Conservation (phyloP, 2,888 invertebrate genomes). For the Poecilobothrus nobilitatus region DNA sequence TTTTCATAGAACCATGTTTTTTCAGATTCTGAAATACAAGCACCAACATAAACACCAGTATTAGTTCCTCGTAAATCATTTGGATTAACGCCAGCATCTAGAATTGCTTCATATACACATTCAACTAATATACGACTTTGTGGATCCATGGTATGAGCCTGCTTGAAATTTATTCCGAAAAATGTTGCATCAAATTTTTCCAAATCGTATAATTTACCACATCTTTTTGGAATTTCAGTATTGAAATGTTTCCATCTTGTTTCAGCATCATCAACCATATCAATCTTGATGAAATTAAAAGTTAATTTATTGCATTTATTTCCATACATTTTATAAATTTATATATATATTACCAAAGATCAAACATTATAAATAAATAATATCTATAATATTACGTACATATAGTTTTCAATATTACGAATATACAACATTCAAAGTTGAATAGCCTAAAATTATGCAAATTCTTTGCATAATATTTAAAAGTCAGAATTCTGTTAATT, state of each 20-base stretch:
- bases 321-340: too few species aligned
- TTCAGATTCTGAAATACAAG: constrained; percentile 62
- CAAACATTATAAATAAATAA: too few species aligned
- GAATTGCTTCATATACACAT: constrained; percentile 66
- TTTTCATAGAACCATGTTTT: constrained; percentile 63
- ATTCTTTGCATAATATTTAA: too few species aligned
- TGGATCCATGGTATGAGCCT: constrained; percentile 69
- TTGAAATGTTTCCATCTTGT: constrained; percentile 67
- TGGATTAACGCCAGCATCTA: constrained; percentile 67
- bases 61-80: constrained; percentile 53
- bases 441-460: too few species aligned
- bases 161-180: constrained; percentile 66
- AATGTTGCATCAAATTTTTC: constrained; percentile 69
- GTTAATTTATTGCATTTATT: not conserved
- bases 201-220: constrained; percentile 62
- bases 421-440: too few species aligned
- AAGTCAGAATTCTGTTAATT: too few species aligned
- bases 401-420: too few species aligned
- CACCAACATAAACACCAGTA: constrained; percentile 67
- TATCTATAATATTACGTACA: too few species aligned
- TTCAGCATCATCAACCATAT: constrained; percentile 73
- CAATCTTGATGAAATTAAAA: constrained; percentile 48
- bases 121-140: constrained; percentile 70
- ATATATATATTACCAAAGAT: too few species aligned
- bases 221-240: constrained; percentile 64